Evolutionary conservation across 2,888 invertebrate genomes (phyloP).

Genomic region (Autographa gamma): DNA sequence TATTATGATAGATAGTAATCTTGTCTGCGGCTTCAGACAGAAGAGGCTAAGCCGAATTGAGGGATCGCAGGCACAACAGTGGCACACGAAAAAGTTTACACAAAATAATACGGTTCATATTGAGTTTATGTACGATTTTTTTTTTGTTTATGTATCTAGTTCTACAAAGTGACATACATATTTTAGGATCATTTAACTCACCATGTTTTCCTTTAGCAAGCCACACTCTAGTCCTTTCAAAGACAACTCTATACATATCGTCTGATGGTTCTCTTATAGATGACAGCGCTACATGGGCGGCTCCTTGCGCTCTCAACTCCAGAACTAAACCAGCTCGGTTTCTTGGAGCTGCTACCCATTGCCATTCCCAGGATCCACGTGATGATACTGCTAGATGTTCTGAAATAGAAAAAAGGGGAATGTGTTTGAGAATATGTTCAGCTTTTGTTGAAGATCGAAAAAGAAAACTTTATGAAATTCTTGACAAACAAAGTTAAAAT

Average conservation of each 20-base stretch:
- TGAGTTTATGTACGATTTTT: too few species aligned
- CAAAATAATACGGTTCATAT: too few species aligned
- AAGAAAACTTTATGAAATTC: too few species aligned
- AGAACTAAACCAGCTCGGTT: slow-evolving; percentile 90
- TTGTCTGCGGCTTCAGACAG: too few species aligned
- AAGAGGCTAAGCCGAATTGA: too few species aligned
- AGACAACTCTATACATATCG: slow-evolving; percentile 90
- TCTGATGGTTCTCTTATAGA: slow-evolving; percentile 87
- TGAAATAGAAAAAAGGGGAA: slow-evolving; percentile 68
- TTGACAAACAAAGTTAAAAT: too few species aligned
- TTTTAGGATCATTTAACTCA: slow-evolving; percentile 62
- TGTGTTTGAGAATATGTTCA: neutral
- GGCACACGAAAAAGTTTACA: too few species aligned
- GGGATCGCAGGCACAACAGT: too few species aligned
- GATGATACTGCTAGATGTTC: slow-evolving; percentile 91
- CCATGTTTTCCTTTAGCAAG: slow-evolving; percentile 91
- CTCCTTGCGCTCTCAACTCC: slow-evolving; percentile 88
- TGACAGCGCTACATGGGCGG: slow-evolving; percentile 90
- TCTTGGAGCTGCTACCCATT: slow-evolving; percentile 90
- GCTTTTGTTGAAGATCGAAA: neutral
- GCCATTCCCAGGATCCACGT: slow-evolving; percentile 90
- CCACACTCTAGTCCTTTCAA: slow-evolving; percentile 90
- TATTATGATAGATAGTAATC: too few species aligned
- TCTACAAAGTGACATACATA: too few species aligned
- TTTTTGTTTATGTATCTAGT: too few species aligned